Evolutionary conservation across 53 echinoderm and acorn worm genomes (phyloP), one percentile per base, ranked within the genome.

Genomic region (Patiria pectinifera): DNA sequence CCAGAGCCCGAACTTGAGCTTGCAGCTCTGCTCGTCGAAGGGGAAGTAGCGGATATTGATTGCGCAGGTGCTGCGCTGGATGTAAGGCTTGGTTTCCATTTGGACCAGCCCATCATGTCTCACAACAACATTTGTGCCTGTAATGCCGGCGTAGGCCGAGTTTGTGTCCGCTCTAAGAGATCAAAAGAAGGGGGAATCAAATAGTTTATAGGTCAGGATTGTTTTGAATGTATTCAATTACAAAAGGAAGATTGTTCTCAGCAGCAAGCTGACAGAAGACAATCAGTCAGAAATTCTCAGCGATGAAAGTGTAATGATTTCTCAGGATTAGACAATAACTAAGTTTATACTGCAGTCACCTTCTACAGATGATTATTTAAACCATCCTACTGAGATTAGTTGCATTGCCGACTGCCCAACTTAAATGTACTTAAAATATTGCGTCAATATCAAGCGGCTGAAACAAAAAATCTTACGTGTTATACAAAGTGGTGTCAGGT

Each of bases 401-500:
- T 35, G 35, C 35, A 35, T 35, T 35, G 35, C 35, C 1, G 35
- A 35, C 35, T 35, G 35, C 35, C 35, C 35, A 35, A 35, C 35
- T 35, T 35, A 35, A 35, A 35, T 35, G 35, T 35, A 35, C 35
- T 35, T 35, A 35, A 35, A 35, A 53, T 53, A 8, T 8, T 53
- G 53, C 53, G 6, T 53, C 53, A 53, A 53, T 6, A 2, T 53
- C 53, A 53, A 53, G 8, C 8, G 19, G 15, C 66, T 14, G 66
- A 3, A 4, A 4, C 15, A 66, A 66, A 11, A 61, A 78, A 62
- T 22, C 99, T 94, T 92, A 99, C 99, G 96, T 99, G 72, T 99
- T 97, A 69, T 99, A 99, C 61, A 99, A 92, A 12, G 99, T 99
- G 4, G 95, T 96, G 53, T 99, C 99, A 24, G 99, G 99, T 45